Evolutionary conservation across 2,888 invertebrate genomes (phyloP), one percentile per base, ranked within the genome.

Genomic region (Drymonia ruficornis): DNA sequence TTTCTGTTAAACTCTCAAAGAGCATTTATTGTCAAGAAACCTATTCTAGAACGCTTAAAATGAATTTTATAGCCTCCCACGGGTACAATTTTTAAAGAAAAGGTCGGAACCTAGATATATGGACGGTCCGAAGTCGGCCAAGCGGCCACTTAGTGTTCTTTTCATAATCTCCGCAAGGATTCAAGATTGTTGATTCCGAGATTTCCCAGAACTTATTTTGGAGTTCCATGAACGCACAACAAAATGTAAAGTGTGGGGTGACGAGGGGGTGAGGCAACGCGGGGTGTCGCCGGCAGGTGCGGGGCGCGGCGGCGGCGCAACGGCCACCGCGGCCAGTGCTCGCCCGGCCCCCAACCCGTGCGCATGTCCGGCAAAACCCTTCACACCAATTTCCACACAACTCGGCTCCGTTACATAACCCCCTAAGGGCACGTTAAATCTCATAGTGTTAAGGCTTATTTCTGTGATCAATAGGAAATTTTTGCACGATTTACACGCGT

Each of bases 401-500:
- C 81, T 78, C 82, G 81, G 76, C 89, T 86, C 87, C 85, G 89
- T 91, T 91, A 91, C 88, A 91, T 91, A 92, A 91, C 74, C 71
- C 73, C 65, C 63, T 64, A 76, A 80, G 86, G 83, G 83, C 83
- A 82, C 74, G 75, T 76, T 69, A 80, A 77, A 83, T 64, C 76
- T 80, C 68, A 78, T 88, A 90, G 88, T 88, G 85, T 83, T 90
- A 91, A 91, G 89, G 91, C 91, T 90, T 91, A 58, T 83, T 84
- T 87, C 91, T 91, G 91, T 91, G 91, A 91, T 91, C 89, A 55
- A 88, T 86, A 84, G 11, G 18, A 34, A 61, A 82, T 84, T 89
- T 89, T 90, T 84, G 91, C 90, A 91, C 87, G 79, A 84, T 91
- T 87, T 91, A 88, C 83, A 89, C 77, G 79, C 77, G 74, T 89